Evolutionary conservation across 2,888 invertebrate genomes (phyloP).

Genomic region (Drosophila trichaetosa): DNA sequence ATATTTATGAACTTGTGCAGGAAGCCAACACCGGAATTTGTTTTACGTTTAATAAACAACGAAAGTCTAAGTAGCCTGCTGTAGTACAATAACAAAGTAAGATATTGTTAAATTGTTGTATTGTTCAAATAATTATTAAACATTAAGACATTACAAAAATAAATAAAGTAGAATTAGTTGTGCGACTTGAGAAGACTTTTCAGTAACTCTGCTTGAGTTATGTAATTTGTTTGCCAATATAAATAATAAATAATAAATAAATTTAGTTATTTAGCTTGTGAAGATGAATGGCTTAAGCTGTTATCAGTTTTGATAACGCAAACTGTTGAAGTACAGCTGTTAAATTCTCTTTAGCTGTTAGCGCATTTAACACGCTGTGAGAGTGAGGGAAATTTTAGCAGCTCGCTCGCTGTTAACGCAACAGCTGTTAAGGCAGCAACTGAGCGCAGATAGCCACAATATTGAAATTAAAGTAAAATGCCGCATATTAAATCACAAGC

Average conservation of each 20-base stretch:
- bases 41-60: not conserved
- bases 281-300: conserved; percentile 16
- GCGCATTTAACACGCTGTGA: not conserved
- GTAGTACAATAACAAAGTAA: not conserved
- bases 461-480: conserved; percentile 35
- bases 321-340: conserved; percentile 8
- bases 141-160: too few relatives aligned
- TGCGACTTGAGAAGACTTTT: not conserved
- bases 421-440: conserved; percentile 1
- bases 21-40: not conserved
- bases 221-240: not conserved
- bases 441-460: conserved; percentile 8
- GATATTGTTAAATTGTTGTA: not conserved
- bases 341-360: conserved; percentile 66
- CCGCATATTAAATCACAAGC: conserved; percentile 20
- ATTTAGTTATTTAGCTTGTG: not conserved
- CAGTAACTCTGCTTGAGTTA: not conserved
- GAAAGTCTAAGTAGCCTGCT: not conserved
- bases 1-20: too few relatives aligned
- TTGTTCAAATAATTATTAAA: not conserved
- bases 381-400: conserved; percentile 61
- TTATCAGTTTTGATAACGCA: conserved; percentile 50
- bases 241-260: not conserved
- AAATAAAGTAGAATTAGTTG: not conserved
- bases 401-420: not conserved